A percentile compares a stretch with the other conserved stretches of the same genome.
phyloP scores from a whole-genome alignment of 1,140 invertebrate species.

The Leptestheria dahalacensis region DNA sequence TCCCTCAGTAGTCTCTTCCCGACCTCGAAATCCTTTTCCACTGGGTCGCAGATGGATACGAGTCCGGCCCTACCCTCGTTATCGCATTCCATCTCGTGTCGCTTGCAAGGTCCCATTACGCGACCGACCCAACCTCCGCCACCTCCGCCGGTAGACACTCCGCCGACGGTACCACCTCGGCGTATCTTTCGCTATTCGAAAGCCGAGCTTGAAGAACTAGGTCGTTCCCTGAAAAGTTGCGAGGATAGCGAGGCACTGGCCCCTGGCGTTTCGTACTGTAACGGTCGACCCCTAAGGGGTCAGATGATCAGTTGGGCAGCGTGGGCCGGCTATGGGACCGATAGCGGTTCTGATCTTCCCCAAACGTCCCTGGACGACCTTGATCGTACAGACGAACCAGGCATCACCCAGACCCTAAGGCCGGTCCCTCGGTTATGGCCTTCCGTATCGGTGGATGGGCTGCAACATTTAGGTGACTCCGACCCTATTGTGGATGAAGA shows the following conservation, averaged over 20 bases:
- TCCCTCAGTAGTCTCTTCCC: slow-evolving; percentile 3
- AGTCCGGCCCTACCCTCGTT: not conserved
- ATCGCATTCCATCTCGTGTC: not conserved
- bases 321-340: slow-evolving; percentile 9
- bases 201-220: slow-evolving; percentile 1
- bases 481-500: slow-evolving; percentile 1
- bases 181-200: slow-evolving; percentile 12
- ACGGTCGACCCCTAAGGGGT: slow-evolving; percentile 10
- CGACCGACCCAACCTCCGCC: slow-evolving; percentile 10
- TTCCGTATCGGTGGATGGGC: not conserved
- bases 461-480: not conserved
- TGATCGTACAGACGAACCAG: too few relatives aligned
- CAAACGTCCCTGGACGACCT: not conserved
- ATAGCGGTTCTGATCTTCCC: not conserved
- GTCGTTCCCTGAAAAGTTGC: not conserved
- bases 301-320: slow-evolving; percentile 13
- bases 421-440: slow-evolving; percentile 12
- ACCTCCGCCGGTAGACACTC: slow-evolving; percentile 1
- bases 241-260: not conserved
- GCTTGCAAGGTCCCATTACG: not conserved
- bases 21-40: not conserved
- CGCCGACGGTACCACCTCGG: not conserved
- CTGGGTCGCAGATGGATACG: not conserved
- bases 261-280: slow-evolving; percentile 6
- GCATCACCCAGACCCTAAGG: too few relatives aligned